Percentiles rank a stretch among this genome's conserved stretches.
Evolutionary conservation across 2,888 invertebrate species (phyloP).

Genomic region (Mesorhabditis spiculigera): DNA sequence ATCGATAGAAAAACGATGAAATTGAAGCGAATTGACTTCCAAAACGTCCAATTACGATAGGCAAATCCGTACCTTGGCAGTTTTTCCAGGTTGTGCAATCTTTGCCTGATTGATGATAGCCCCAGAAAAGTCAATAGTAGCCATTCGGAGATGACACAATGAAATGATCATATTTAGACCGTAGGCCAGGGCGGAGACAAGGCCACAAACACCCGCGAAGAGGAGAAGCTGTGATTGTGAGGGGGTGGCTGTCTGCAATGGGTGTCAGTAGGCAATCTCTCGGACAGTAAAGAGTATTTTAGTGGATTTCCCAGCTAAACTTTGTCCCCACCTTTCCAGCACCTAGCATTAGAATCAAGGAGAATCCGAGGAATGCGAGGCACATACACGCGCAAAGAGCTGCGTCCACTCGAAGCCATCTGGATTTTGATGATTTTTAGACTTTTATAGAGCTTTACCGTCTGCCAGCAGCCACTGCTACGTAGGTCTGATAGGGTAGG

Average conservation of each 20-base stretch:
- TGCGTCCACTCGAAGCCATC: neutral
- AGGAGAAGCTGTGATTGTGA: neutral
- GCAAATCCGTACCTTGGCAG: no score
- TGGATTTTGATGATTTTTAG: neutral
- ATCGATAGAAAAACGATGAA: no score
- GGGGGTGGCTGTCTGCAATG: neutral
- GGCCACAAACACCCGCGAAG: neutral
- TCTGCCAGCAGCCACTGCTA: conserved; percentile 3
- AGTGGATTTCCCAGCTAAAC: no score
- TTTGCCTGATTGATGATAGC: neutral
- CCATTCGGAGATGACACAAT: neutral
- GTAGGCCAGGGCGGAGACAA: conserved; percentile 1
- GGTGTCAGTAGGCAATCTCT: neutral
- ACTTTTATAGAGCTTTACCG: neutral
- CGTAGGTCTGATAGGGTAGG: conserved; percentile 6
- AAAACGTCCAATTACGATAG: no score
- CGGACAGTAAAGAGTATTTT: no score
- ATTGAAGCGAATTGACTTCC: no score
- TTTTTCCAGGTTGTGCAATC: neutral
- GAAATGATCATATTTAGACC: neutral
- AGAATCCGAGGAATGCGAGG: neutral
- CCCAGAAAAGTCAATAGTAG: neutral
- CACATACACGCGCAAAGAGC: neutral
- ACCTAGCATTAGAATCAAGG: neutral
- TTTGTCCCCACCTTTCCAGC: neutral